Evolutionary conservation across 2,888 invertebrate genomes (phyloP), one percentile per base, ranked within the genome.

Genomic region (Ganaspis brasiliensis): DNA sequence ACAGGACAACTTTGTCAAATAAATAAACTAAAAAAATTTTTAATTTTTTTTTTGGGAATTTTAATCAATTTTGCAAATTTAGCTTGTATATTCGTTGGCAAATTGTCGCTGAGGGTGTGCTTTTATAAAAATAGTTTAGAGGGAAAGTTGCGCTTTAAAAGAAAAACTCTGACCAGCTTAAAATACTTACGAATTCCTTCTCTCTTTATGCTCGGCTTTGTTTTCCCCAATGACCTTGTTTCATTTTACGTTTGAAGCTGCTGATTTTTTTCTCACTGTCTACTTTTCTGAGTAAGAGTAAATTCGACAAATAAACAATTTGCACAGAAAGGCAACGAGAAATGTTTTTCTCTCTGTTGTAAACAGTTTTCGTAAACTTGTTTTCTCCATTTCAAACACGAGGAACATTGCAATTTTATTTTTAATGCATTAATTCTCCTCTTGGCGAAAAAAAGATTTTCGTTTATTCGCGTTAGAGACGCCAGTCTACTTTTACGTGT

Each of bases 141-240:
- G 63, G 21, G 21, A 63, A 63, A 63, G 37, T 63, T 63, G 14
- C 19, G 6, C 61, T 35, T 63, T 21, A 40, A 63, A 63, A 63
- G 63, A 63, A 63, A 63, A 63, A 35, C 63, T 63, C 19, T 12
- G 63, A 10, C 35, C 12, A 63, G 63, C 63, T 63, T 63, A 63
- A 63, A 63, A 63, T 37, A 63, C 37, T 63, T 63, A 37, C 37
- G 37, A 37, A 63, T 63, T 40, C 35, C 61, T 61, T 35, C n/a
- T 63, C 21, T 35, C 19, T 19, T 61, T 35, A 16, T n/a, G n/a
- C 12, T 61, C 35, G n/a, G 16, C 16, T 0, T 16, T 40, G 19
- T 63, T 63, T 63, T 40, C 63, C 63, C 63, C 37, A 35, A 37
- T 63, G 63, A 63, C 63, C 63, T 63, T 63, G 63, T 63, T 63